These are phyloP conservation scores for Meleagris gallopavo DNA, from an alignment of 2,113 vertebrate genomes.

Conservation along the genomic window DNA sequence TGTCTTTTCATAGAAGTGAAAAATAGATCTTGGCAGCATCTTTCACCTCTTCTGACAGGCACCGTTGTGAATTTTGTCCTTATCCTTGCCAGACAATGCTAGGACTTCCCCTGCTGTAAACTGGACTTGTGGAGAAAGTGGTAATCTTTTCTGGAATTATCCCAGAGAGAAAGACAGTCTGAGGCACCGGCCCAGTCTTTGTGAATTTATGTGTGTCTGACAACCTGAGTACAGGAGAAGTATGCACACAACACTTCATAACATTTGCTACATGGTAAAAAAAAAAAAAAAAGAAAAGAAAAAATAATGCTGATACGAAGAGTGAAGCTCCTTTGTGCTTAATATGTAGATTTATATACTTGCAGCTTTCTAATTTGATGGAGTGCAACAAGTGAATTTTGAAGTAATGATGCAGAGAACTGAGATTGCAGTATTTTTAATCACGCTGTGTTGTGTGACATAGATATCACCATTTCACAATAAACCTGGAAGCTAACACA, in stretches of 20 bases:
- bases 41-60: background rate
- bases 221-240: background rate
- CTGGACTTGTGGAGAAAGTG: background rate
- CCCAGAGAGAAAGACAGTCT: background rate
- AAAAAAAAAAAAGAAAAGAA: background rate
- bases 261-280: rapidly evolving
- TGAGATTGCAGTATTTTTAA: background rate
- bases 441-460: background rate
- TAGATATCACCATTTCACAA: background rate
- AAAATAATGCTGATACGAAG: background rate
- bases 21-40: background rate
- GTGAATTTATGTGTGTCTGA: background rate
- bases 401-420: background rate
- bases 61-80: background rate
- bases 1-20: background rate
- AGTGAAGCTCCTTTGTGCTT: background rate
- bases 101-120: background rate
- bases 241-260: background rate
- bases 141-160: background rate
- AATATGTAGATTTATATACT: background rate
- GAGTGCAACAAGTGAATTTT: background rate
- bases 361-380: background rate
- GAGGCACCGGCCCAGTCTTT: background rate
- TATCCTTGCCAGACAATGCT: background rate
- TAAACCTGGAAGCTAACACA: background rate